Evolutionary conservation across 2,888 invertebrate species (phyloP).

Genomic region (Metacarcinus magister): DNA sequence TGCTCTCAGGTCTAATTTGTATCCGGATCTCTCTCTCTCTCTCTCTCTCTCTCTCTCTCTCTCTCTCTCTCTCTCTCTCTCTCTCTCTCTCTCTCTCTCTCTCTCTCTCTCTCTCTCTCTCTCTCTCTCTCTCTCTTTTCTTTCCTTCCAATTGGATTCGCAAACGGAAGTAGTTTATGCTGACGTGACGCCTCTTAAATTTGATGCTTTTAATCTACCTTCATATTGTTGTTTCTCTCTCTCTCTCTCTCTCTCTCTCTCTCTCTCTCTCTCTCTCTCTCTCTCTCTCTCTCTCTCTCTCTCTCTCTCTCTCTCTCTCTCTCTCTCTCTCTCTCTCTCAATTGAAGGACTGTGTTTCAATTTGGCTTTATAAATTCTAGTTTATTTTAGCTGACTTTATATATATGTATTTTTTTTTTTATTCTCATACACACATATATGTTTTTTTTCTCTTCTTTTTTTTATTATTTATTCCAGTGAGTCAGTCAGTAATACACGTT

Average conservation of each 20-base stretch:
- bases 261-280: background rate
- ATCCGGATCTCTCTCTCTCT: conserved; percentile 3
- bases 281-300: background rate
- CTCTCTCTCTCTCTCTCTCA: background rate
- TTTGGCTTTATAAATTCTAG: conserved; percentile 41
- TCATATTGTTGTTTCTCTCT: background rate
- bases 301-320: background rate
- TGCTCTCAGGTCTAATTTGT: background rate
- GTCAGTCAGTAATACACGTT: background rate
- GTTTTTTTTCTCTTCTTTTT: background rate
- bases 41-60: conserved; percentile 32
- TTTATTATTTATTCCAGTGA: background rate
- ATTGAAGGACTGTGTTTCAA: conserved; percentile 20
- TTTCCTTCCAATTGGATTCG: background rate
- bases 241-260: background rate
- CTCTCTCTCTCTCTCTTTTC: background rate
- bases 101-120: conserved; percentile 26
- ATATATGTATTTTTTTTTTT: background rate
- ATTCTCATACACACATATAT: background rate
- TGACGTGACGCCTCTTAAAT: background rate
- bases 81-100: conserved; percentile 26
- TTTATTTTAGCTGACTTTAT: background rate
- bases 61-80: conserved; percentile 11
- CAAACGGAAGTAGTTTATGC: background rate
- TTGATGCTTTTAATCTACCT: background rate